phyloP scores from a whole-genome alignment of 2,888 invertebrate genomes.

The Mesopsocus fuscifrons region DNA sequence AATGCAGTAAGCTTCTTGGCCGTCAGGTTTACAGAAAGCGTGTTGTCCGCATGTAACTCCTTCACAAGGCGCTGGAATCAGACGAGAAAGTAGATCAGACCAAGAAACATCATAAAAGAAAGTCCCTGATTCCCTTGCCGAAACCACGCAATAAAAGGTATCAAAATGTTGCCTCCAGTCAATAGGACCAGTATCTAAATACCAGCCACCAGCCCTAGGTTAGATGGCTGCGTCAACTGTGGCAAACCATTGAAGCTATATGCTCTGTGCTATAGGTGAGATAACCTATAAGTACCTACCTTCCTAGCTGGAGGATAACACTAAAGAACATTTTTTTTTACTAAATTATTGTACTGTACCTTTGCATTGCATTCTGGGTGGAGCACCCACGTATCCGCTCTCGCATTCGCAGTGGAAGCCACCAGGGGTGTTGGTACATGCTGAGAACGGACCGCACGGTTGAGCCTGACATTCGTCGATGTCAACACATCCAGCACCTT shows the following conservation, averaged over 20 bases:
- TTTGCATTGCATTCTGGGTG: conserved; percentile 60
- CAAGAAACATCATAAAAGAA: neutral
- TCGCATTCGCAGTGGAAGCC: conserved; percentile 67
- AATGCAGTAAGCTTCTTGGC: conserved; percentile 75
- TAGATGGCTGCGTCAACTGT: no score
- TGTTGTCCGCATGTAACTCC: conserved; percentile 78
- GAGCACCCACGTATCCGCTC: conserved; percentile 62
- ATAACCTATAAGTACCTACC: no score
- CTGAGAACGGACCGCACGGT: conserved; percentile 55
- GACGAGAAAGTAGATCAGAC: no score
- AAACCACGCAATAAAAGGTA: no score
- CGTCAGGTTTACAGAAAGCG: conserved; percentile 75
- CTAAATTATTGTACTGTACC: no score
- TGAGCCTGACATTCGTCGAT: conserved; percentile 53
- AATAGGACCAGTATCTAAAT: no score
- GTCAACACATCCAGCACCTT: conserved; percentile 60
- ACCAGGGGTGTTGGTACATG: conserved; percentile 63
- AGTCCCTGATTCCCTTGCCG: neutral
- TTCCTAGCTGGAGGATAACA: no score
- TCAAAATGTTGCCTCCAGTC: no score
- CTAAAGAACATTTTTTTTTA: no score
- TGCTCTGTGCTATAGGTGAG: no score
- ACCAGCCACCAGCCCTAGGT: no score
- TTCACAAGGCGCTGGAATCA: conserved; percentile 57
- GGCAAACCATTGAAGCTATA: no score